Conservation (phyloP, 2,797 vertebrate genomes). For the Oryzias sinensis region DNA sequence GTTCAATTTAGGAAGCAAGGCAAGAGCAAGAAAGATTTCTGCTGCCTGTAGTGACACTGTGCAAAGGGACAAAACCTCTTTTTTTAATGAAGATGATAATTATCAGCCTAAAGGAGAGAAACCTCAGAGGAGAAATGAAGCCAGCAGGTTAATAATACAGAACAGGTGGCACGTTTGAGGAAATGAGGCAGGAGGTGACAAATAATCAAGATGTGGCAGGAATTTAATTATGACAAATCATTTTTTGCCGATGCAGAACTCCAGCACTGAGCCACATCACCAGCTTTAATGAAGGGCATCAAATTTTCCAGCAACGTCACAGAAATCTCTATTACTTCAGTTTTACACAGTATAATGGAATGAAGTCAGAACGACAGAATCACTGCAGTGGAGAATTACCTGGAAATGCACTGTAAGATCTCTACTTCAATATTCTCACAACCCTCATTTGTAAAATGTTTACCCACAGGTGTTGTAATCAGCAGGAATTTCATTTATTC, state of each 20-base stretch:
- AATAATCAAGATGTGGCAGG: slow-evolving; percentile 15
- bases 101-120: neutral
- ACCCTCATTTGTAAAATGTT: too few relatives aligned
- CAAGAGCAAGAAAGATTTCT: too few relatives aligned
- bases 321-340: slow-evolving; percentile 1
- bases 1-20: too few relatives aligned
- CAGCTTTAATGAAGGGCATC: slow-evolving; percentile 27
- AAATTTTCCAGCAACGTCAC: slow-evolving; percentile 9
- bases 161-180: slow-evolving; percentile 14
- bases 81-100: neutral
- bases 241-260: slow-evolving; percentile 2
- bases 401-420: too few relatives aligned
- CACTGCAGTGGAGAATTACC: too few relatives aligned
- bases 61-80: neutral
- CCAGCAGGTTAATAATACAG: slow-evolving; percentile 18
- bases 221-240: slow-evolving; percentile 26
- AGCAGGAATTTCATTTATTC: too few relatives aligned
- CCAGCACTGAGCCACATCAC: slow-evolving; percentile 18
- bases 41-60: neutral
- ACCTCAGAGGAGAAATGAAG: slow-evolving; percentile 7
- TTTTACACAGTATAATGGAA: slow-evolving; percentile 3
- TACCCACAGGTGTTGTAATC: too few relatives aligned
- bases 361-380: too few relatives aligned
- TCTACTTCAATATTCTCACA: too few relatives aligned
- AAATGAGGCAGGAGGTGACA: slow-evolving; percentile 24